Base-by-base conservation (phyloP, 2,888 invertebrate genomes). In the Megaustenia siamemsis region DNA sequence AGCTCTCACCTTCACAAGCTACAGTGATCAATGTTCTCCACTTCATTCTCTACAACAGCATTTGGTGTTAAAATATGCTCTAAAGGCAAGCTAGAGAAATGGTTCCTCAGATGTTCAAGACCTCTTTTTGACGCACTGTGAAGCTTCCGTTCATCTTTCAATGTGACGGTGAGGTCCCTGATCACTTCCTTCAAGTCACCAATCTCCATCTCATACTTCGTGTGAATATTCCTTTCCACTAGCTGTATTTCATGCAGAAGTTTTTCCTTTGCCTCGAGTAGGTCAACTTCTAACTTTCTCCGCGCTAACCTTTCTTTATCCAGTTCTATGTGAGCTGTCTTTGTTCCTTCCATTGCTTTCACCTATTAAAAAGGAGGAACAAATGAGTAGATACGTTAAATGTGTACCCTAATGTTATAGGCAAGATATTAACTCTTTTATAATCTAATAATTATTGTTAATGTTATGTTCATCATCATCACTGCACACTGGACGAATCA, bases 41-140 rank as follows among this genome's bases (percentile, higher is more conserved):
- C 86, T 75, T 92, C 89, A 82, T 92, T 90, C 49, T 84, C 86
- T 10, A 78, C 81, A 0, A 91, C 91, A 56, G 89, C 86, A 83
- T 88, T 89, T 6, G 88, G 88, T 35, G 90, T 89, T 69, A 91
- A 28, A 35, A 91, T 89, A 60, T 90, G 88, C 3, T 89, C 86
- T 0, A 90, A 79, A 53, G 91, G 89, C 28, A 92, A 79, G 87
- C 90, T 91, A 28, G 92, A 89, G 84, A 92, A 93, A 86, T 93
- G 93, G 43, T 88, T 88, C 56, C 91, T 82, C 45, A 93, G 86
- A 87, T 92, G 92, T 60, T 91, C 89, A 43, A 93, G 88, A 8
- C 91, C 92, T 87, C 90, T 89, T 81, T 90, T 90, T 10, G 92
- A 90, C 32, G 87, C 86, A 35, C 79, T 85, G 86, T 92, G 90